phyloP scores from a whole-genome alignment of 2,888 invertebrate genomes.

The Noctua pronuba region DNA sequence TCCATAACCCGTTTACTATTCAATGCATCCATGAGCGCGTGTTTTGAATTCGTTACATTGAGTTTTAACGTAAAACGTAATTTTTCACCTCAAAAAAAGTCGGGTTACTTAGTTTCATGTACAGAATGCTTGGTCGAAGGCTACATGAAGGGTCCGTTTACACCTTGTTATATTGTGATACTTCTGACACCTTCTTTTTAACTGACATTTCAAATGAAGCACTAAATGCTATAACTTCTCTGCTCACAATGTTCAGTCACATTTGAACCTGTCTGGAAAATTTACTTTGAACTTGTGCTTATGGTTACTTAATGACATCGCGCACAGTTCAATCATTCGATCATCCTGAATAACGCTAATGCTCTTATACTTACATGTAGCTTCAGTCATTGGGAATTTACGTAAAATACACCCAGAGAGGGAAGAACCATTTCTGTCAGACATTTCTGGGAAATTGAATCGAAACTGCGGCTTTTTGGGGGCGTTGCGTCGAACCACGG shows the following conservation, averaged over 20 bases:
- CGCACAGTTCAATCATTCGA: constrained; percentile 9
- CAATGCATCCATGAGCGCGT: too few relatives aligned
- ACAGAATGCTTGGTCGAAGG: too few relatives aligned
- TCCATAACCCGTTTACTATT: too few relatives aligned
- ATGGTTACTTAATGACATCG: neutral
- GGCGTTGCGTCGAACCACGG: constrained; percentile 15
- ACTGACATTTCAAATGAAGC: neutral
- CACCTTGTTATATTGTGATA: neutral
- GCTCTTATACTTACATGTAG: neutral
- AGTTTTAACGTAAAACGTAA: too few relatives aligned
- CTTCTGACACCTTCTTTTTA: neutral
- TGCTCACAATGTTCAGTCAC: constrained; percentile 18
- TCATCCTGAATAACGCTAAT: neutral
- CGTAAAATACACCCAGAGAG: neutral
- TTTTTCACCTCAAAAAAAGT: too few relatives aligned
- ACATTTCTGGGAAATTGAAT: constrained; percentile 26
- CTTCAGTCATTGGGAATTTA: neutral
- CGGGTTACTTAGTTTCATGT: too few relatives aligned
- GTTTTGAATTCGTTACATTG: too few relatives aligned
- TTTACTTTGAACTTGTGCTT: constrained; percentile 8
- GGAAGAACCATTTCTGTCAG: constrained; percentile 5
- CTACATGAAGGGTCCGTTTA: too few relatives aligned
- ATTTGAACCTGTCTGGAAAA: constrained; percentile 4
- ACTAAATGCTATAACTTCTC: neutral
- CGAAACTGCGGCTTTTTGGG: constrained; percentile 14